Percentiles rank a stretch among this genome's conserved stretches.
phyloP scores from a whole-genome alignment of 2,888 invertebrate species.

The Athetis lepigone region DNA sequence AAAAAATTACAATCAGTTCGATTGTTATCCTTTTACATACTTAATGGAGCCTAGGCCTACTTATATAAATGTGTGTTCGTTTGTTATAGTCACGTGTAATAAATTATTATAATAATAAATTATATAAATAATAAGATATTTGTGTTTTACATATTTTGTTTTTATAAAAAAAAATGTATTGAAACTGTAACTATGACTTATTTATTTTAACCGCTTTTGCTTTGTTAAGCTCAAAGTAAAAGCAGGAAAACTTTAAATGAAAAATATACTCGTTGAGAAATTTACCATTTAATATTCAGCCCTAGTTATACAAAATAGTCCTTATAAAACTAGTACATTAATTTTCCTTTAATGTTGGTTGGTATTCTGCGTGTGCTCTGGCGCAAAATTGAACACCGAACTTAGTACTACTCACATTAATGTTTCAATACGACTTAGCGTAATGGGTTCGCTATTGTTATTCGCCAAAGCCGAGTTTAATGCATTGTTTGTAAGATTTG shows the following conservation, averaged over 20 bases:
- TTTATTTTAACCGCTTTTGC: no score
- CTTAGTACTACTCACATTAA: constrained; percentile 8
- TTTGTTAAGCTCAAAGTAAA: no score
- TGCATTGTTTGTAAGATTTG: constrained; percentile 13
- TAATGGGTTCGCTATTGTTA: constrained; percentile 37
- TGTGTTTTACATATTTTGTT: no score
- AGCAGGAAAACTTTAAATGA: constrained; percentile 4
- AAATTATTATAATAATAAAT: no score
- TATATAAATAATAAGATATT: no score
- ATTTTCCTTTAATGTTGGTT: constrained; percentile 12
- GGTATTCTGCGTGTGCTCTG: constrained; percentile 13
- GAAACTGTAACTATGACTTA: no score
- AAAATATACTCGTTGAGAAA: constrained; percentile 3
- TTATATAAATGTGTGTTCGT: no score
- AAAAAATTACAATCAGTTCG: no score
- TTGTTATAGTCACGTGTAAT: no score
- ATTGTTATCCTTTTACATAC: no score
- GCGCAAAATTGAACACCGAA: constrained; percentile 17
- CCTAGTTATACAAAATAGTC: constrained; percentile 6
- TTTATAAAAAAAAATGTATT: no score
- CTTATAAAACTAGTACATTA: constrained; percentile 13
- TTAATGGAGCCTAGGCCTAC: no score
- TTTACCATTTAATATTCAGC: constrained; percentile 12
- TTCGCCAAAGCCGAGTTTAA: constrained; percentile 16
- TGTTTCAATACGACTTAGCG: constrained; percentile 34